These are phyloP conservation scores for Meandrina meandrites DNA, from an alignment of 92 coral and sea anemone genomes.

Conservation along the genomic window DNA sequence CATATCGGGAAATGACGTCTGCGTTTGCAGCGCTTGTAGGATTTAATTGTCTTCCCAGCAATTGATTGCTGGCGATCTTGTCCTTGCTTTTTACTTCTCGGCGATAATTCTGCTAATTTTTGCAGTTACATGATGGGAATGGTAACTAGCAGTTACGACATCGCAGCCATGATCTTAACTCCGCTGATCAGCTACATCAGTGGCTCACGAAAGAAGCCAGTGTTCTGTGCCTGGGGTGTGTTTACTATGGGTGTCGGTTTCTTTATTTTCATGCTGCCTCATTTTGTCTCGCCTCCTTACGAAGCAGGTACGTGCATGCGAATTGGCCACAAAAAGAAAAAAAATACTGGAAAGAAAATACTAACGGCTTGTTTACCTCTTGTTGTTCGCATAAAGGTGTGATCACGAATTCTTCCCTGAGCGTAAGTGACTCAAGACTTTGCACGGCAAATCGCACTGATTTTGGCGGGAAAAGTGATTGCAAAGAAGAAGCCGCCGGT, in stretches of 20 bases:
- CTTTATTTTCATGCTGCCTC: slow-evolving; percentile 84
- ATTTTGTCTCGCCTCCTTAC: slow-evolving; percentile 79
- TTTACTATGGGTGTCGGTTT: slow-evolving; percentile 76
- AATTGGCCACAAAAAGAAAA: background rate
- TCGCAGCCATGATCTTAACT: slow-evolving; percentile 74
- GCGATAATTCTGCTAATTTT: background rate
- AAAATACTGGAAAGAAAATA: too few relatives aligned
- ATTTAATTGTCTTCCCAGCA: too few relatives aligned
- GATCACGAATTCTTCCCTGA: background rate
- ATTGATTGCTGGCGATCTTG: too few relatives aligned
- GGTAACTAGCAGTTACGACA: slow-evolving; percentile 88
- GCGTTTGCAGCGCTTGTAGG: too few relatives aligned
- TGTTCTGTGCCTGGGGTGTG: slow-evolving; percentile 87
- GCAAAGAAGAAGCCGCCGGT: slow-evolving; percentile 3
- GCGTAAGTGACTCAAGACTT: background rate
- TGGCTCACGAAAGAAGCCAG: slow-evolving; percentile 84
- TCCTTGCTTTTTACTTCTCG: too few relatives aligned
- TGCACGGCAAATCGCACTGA: slow-evolving; percentile 29
- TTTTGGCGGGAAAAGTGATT: background rate
- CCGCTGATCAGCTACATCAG: slow-evolving; percentile 82
- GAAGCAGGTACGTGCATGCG: slow-evolving; percentile 48
- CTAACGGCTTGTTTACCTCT: too few relatives aligned
- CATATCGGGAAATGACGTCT: too few relatives aligned
- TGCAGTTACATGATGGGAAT: slow-evolving; percentile 81
- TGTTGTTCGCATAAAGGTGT: background rate